Percentiles rank a stretch among this genome's conserved stretches.
Conservation (phyloP, 2,797 vertebrate species). For the Myiothlypis coronata region DNA sequence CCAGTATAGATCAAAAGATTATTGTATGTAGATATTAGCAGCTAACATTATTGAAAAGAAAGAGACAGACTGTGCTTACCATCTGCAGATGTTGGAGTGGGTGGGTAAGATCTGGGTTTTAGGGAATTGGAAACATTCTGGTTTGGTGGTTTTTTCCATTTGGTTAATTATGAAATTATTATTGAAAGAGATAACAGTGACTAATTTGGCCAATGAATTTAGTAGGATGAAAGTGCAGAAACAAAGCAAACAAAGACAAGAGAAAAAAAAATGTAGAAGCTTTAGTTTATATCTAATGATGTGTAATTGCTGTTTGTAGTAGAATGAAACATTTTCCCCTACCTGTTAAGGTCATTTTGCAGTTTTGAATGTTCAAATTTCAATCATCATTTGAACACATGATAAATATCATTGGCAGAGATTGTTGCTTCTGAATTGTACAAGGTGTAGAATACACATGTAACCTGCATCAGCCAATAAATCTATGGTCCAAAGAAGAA, state of each 20-base stretch:
- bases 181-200: neutral
- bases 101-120: constrained; percentile 16
- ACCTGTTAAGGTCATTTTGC: neutral
- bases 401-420: neutral
- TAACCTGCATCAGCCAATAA: neutral
- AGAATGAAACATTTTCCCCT: neutral
- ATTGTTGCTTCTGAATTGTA: neutral
- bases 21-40: neutral
- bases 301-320: neutral
- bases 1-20: neutral
- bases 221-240: neutral
- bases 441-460: neutral
- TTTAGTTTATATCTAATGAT: neutral
- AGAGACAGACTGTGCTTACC: neutral
- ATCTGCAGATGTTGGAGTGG: constrained; percentile 34
- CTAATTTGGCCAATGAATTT: constrained; percentile 1
- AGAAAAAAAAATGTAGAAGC: neutral
- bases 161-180: constrained; percentile 12
- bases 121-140: neutral
- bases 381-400: neutral
- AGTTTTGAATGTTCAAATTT: neutral
- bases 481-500: neutral
- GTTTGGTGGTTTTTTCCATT: neutral
- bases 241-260: neutral
- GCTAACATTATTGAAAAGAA: neutral